Evolutionary conservation across 2,113 vertebrate genomes (phyloP), one percentile per base, ranked within the genome.

Genomic region (Ondatra zibethicus): DNA sequence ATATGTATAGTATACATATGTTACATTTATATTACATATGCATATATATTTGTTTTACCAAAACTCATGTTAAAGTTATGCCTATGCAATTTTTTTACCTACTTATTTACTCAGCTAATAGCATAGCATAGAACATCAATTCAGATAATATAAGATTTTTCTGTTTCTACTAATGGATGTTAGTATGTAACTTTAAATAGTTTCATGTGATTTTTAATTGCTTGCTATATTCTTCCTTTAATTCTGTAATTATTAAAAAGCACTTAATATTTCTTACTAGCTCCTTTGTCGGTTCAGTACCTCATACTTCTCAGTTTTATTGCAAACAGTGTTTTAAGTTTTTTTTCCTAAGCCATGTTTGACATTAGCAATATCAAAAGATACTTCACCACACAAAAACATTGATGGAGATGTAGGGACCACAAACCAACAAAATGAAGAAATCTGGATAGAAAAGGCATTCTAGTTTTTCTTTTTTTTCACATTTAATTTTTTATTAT

Each of bases 171-270:
- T 89, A n/a, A 76, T 63, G 42, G 36, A 68, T 78, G n/a, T 61
- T 94, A 87, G 16, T 13, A 36, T 36, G 0, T 68, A 92, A 88
- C 61, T 80, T 96, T 91, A 72, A 91, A 94, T 66, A 92, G 8
- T 39, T 88, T 97, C 0, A 65, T 50, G n/a, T 27, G 89, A 45
- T 65, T 96, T 92, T 94, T 92, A 88, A 88, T 94, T 89, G 27
- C 42, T 94, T 95, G 25, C n/a, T 84, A 27, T 84, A 84, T 63
- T 42, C 14, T 84, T 63, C n/a, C n/a, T 63, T 84, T 89, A 10
- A 78, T 42, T 68, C 75, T 68, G 45, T 68, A 94, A 92, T 89
- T 87, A 7, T n/a, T 76, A 84, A 84, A 42, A 95, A 50, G 0
- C 36, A 82, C n/a, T 29, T 84, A 42, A 61, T 42, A 82, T 42